Evolutionary conservation across 2,113 vertebrate species (phyloP).

Genomic region (Aptenodytes patagonicus): DNA sequence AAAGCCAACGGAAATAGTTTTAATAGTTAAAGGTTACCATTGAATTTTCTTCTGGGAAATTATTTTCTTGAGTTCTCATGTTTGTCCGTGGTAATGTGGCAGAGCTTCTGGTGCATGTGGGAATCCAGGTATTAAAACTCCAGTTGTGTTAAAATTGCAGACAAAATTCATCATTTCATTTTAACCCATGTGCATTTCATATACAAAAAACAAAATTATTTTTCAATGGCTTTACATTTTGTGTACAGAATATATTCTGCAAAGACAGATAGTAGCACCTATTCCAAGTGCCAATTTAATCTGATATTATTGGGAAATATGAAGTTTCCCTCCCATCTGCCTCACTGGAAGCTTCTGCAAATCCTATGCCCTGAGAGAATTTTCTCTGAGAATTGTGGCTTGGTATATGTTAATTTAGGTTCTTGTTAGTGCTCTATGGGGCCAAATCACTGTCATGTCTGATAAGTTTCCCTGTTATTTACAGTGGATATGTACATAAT

Average conservation of each 20-base stretch:
- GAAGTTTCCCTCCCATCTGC: neutral
- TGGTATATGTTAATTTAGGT: neutral
- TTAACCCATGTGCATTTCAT: neutral
- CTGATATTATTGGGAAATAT: neutral
- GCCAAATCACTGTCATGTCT: neutral
- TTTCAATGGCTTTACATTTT: neutral
- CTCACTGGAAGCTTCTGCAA: neutral
- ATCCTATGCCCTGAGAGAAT: neutral
- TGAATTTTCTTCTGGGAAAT: neutral
- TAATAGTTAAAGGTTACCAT: neutral
- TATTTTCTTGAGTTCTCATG: neutral
- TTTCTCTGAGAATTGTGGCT: neutral
- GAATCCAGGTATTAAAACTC: neutral
- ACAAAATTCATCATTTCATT: neutral
- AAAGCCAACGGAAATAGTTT: neutral
- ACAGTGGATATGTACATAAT: neutral
- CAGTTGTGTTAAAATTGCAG: neutral
- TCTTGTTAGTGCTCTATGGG: neutral
- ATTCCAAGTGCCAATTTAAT: neutral
- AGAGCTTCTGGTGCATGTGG: neutral
- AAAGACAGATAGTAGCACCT: neutral
- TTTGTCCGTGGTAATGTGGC: neutral
- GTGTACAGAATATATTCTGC: neutral
- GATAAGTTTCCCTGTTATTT: slow-evolving; percentile 10
- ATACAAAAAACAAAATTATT: neutral